Conservation (phyloP, 2,888 invertebrate genomes). For the Himalopsyche japonica region DNA sequence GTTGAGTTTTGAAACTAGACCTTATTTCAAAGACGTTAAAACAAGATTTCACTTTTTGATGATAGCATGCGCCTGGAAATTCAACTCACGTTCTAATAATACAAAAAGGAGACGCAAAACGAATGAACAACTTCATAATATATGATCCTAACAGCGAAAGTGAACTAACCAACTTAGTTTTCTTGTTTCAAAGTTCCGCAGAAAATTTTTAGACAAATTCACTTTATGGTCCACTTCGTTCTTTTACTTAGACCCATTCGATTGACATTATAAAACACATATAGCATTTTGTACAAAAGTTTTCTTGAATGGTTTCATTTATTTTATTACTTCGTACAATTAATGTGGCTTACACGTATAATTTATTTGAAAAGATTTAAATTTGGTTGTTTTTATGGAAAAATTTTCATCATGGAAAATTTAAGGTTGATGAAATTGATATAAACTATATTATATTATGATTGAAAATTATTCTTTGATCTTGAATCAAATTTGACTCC, state of each 20-base stretch:
- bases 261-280: background rate
- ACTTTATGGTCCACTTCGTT: background rate
- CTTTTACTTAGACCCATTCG: background rate
- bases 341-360: no score
- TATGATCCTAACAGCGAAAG: background rate
- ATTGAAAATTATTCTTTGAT: no score
- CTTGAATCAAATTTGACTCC: no score
- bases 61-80: background rate
- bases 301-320: background rate
- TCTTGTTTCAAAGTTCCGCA: background rate
- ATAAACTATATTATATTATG: no score
- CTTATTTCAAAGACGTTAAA: background rate
- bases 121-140: constrained; percentile 4
- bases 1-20: background rate
- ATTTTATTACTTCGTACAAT: background rate
- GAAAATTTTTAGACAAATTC: background rate
- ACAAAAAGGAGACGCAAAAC: constrained; percentile 2
- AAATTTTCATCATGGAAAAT: no score
- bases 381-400: no score
- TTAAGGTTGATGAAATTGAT: no score
- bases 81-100: background rate
- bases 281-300: background rate
- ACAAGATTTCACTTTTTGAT: background rate
- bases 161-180: background rate
- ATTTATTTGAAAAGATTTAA: no score